Evolutionary conservation across 2,888 invertebrate species (phyloP).

Genomic region (Abrostola triplasia): DNA sequence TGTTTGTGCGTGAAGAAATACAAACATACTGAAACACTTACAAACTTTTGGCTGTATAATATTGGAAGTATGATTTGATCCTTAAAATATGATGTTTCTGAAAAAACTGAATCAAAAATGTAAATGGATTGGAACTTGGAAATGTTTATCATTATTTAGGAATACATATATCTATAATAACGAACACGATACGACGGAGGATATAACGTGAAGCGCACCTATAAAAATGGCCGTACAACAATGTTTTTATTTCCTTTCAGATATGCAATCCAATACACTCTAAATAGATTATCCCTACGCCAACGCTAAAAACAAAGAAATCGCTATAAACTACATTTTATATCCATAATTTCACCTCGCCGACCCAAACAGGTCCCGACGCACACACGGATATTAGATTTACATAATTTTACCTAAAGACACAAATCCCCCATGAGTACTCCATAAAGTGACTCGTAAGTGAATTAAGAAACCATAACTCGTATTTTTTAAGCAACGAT

Average conservation of each 20-base stretch:
- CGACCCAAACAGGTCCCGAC: background rate
- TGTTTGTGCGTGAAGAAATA: no score
- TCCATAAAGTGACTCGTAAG: constrained; percentile 40
- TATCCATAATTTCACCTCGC: background rate
- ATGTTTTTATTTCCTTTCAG: background rate
- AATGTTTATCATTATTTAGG: no score
- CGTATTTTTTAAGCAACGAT: constrained; percentile 40
- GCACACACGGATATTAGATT: constrained; percentile 17
- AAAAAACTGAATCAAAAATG: no score
- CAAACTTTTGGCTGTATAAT: no score
- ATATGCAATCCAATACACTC: background rate
- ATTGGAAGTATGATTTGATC: no score
- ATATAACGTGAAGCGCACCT: no score
- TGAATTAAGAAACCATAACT: constrained; percentile 51
- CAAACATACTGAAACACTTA: no score
- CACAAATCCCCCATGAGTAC: constrained; percentile 28
- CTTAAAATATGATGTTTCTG: no score
- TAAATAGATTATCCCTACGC: background rate
- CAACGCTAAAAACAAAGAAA: background rate
- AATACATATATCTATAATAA: no score
- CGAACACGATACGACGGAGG: no score
- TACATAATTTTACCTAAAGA: constrained; percentile 21
- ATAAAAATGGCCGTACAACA: background rate
- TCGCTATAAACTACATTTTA: constrained; percentile 4
- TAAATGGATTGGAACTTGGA: no score